Percentiles rank a stretch among this genome's conserved stretches.
phyloP scores from a whole-genome alignment of 2,113 vertebrate species.

The Hoplias malabaricus region DNA sequence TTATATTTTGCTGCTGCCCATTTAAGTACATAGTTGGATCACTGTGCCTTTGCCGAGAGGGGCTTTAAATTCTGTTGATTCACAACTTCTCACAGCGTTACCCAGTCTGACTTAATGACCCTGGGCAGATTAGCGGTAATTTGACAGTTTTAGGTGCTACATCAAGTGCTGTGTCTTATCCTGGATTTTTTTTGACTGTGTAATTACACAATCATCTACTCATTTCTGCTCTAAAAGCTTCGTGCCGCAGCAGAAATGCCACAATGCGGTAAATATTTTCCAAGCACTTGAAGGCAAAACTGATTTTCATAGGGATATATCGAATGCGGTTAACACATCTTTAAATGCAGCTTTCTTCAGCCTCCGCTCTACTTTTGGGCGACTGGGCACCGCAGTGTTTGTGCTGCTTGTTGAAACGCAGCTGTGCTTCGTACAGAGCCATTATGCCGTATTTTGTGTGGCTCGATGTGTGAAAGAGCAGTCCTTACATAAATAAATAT shows the following conservation, averaged over 20 bases:
- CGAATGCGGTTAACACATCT: slow-evolving; percentile 46
- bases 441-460: slow-evolving; percentile 30
- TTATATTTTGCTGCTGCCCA: no score
- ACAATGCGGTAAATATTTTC: slow-evolving; percentile 39
- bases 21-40: not conserved
- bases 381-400: slow-evolving; percentile 35
- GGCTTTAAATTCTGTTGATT: not conserved
- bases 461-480: slow-evolving; percentile 9
- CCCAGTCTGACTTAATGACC: not conserved
- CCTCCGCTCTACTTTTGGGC: slow-evolving; percentile 26
- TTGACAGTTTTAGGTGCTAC: not conserved
- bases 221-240: slow-evolving; percentile 14
- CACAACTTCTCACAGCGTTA: not conserved
- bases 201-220: slow-evolving; percentile 21
- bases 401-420: slow-evolving; percentile 20
- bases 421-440: slow-evolving; percentile 23
- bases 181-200: slow-evolving; percentile 5
- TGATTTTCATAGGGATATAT: slow-evolving; percentile 32
- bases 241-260: slow-evolving; percentile 15
- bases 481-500: slow-evolving; percentile 37
- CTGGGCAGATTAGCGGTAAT: not conserved
- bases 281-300: slow-evolving; percentile 31
- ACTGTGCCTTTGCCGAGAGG: not conserved
- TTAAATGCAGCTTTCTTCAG: slow-evolving; percentile 19
- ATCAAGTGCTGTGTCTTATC: not conserved